Base-by-base conservation (phyloP, 2,888 invertebrate species). In the Euzophera pinguis region DNA sequence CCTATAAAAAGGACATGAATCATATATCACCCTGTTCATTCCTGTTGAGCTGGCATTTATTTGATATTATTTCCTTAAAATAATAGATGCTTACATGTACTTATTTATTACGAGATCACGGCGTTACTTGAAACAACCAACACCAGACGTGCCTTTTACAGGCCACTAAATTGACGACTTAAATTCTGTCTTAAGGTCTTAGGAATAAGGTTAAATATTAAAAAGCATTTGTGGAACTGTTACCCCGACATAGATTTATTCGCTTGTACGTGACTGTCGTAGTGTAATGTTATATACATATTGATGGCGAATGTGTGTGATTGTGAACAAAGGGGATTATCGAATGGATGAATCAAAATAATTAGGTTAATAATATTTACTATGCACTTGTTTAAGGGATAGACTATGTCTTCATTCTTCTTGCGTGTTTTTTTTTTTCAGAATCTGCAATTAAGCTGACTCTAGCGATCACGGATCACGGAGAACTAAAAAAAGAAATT, bases 171-270 rank as follows among this genome's bases (percentile, higher is more conserved):
- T 10, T 9, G 14, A 1, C 10, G 39, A 39, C 14, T 16, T 9
- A 45, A 32, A 32, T 32, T 32, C 9, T 14, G 13, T 13, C 45
- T 32, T 32, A 32, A 12, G 8, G 0, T 3, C 6, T 32, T 4
- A 1, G 8, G 1, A 9, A 32, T 45, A 32, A 45, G 14, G 32
- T 32, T 45, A 3, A 9, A 9, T 13, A 32, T 32, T 8, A 7
- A 29, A 45, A 13, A 45, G 32, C 14, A 29, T 13, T 7, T 8
- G 5, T 10, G 8, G 14, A 45, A 32, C 32, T 14, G 32, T 14
- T 14, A 45, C 14, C 27, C 3, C 14, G 45, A 13, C 45, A 29
- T 45, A 45, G 45, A 45, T 45, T 45, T 45, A 45, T 45, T 45
- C 14, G 29, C 45, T 13, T 3, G 45, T 45, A 45, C 45, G 45